These are phyloP conservation scores for Trichonephila clavata DNA, from an alignment of 1,140 invertebrate genomes.

Conservation along the genomic window DNA sequence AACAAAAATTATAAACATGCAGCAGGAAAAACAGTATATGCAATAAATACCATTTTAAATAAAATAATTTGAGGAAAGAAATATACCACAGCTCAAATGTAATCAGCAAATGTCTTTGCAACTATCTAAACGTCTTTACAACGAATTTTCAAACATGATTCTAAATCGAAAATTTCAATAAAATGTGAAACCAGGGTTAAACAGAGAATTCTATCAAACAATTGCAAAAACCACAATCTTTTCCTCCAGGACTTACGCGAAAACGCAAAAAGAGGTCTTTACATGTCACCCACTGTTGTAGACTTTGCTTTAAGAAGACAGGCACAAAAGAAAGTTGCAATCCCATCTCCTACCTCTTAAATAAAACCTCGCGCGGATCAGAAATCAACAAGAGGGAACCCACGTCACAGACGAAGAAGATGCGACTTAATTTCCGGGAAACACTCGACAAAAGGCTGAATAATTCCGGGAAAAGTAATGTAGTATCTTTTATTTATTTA, in stretches of 20 bases:
- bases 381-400: not conserved
- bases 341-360: not conserved
- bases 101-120: too few relatives aligned
- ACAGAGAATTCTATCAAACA: too few relatives aligned
- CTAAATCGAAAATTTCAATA: too few relatives aligned
- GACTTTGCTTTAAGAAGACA: not conserved
- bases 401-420: not conserved
- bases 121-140: too few relatives aligned
- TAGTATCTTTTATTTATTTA: not conserved
- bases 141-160: too few relatives aligned
- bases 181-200: too few relatives aligned
- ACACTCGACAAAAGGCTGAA: conserved; percentile 46
- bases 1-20: too few relatives aligned
- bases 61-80: too few relatives aligned
- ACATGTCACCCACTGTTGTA: not conserved
- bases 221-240: not conserved
- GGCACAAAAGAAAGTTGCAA: not conserved
- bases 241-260: not conserved
- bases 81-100: too few relatives aligned
- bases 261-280: not conserved
- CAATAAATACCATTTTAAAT: too few relatives aligned
- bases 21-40: too few relatives aligned
- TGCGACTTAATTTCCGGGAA: conserved; percentile 46
- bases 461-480: not conserved
- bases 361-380: conserved; percentile 33